Percentiles rank a stretch among this genome's conserved stretches.
Evolutionary conservation across 2,888 invertebrate species (phyloP).

Genomic region (Pristionchus arcanus): DNA sequence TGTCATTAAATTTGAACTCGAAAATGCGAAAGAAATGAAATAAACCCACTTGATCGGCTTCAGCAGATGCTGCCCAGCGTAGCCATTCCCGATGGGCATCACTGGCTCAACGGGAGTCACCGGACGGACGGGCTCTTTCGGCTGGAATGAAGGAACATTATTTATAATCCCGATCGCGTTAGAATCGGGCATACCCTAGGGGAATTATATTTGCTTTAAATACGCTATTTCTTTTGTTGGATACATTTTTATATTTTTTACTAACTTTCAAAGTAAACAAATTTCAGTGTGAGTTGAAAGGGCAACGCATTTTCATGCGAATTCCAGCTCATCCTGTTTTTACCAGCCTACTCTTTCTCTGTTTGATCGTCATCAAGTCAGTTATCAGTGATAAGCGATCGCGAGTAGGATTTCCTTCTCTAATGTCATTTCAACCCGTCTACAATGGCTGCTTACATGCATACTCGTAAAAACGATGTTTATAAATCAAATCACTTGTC

Average conservation of each 20-base stretch:
- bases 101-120: conserved; percentile 73
- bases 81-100: conserved; percentile 62
- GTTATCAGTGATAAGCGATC: background rate
- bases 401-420: background rate
- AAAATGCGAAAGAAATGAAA: too few relatives aligned
- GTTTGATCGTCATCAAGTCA: background rate
- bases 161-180: too few relatives aligned
- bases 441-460: too few relatives aligned
- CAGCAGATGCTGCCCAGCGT: conserved; percentile 26
- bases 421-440: too few relatives aligned
- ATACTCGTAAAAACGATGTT: too few relatives aligned
- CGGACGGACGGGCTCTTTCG: conserved; percentile 74
- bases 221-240: background rate
- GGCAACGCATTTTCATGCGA: background rate
- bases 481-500: background rate
- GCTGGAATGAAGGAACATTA: conserved; percentile 66
- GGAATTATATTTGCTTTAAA: background rate
- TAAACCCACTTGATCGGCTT: conserved; percentile 48
- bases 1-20: too few relatives aligned
- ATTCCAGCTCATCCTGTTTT: background rate
- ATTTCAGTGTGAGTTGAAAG: background rate
- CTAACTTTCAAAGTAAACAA: background rate
- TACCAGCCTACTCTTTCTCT: background rate
- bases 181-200: too few relatives aligned
- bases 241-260: too few relatives aligned